Base-by-base conservation (phyloP, 2,888 invertebrate species). In the Helobdella robusta region DNA sequence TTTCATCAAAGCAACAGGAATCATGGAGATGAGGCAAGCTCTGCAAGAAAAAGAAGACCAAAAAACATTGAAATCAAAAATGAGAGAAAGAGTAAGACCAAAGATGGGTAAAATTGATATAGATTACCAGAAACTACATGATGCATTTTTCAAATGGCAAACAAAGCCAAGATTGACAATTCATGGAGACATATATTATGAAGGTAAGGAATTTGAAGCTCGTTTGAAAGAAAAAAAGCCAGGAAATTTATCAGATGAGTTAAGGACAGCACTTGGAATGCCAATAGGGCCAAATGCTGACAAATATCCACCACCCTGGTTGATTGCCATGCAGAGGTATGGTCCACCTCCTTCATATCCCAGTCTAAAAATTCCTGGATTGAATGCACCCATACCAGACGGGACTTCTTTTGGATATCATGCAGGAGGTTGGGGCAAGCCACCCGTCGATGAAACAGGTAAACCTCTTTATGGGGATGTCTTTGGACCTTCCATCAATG, bases 31-130 rank as follows among this genome's bases (percentile, higher is more conserved):
- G 98, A 83, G 98, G 50, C 94, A 95, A 44, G 94, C 97, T 0
- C 83, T 98, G 25, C 93, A 93, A 76, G 98, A 99, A 77, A 95
- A 98, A 75, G 80, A 80, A 67, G 77, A 78, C 59, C 74, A 76
- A 67, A 79, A 79, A 69, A 76, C 76, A 28, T 68, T 80, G 68
- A 97, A 97, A 77, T 89, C 94, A 0, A 97, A 95, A 82, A 95
- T 95, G 94, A 83, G 97, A 28, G 98, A 98, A 78, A 85, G 93
- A 68, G 87, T 94, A 0, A 84, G 98, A 28, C 98, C 98, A 0
- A 99, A 98, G 80, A 86, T 98, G 75, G 98, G 98, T 36, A 97
- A 97, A 83, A 98, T 98, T 73, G 98, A 99, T 78, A 99, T 98
- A 71, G 98, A 99, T 81, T 99, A 98, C 78, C 97, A 99, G 80